Evolutionary conservation across 1,140 invertebrate genomes (phyloP).

Genomic region (Panagrolaimus sp.): DNA sequence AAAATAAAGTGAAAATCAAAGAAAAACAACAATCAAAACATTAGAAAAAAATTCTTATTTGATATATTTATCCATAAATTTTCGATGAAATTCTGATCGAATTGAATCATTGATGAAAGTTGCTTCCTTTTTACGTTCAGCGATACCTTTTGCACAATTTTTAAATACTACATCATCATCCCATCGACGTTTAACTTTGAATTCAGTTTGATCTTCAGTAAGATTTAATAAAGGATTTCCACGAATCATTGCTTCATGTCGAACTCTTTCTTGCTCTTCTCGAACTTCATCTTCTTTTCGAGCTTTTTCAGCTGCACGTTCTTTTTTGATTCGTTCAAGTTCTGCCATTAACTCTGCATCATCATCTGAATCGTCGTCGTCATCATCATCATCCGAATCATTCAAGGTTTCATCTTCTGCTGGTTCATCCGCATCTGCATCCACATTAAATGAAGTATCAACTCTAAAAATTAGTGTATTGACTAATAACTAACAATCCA

Average conservation of each 20-base stretch:
- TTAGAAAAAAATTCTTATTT: conserved; percentile 39
- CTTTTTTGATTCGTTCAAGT: conserved; percentile 89
- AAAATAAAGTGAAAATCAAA: conserved; percentile 4
- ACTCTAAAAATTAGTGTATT: too few relatives aligned
- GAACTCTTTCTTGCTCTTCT: conserved; percentile 72
- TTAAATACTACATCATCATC: conserved; percentile 99
- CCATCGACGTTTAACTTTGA: conserved; percentile 89
- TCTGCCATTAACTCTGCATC: conserved; percentile 86
- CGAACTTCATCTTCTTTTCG: conserved; percentile 63
- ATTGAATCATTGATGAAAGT: conserved; percentile 96
- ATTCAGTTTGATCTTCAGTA: conserved; percentile 69
- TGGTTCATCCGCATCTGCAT: too few relatives aligned
- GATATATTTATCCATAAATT: conserved; percentile 59
- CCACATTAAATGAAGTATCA: too few relatives aligned
- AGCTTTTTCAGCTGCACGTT: conserved; percentile 80
- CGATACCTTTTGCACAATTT: conserved; percentile 92
- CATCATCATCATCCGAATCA: conserved; percentile 57
- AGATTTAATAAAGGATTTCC: conserved; percentile 93
- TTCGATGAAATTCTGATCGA: conserved; percentile 90
- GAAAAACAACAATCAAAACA: not conserved
- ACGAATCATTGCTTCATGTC: conserved; percentile 94
- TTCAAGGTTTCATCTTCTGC: conserved; percentile 69
- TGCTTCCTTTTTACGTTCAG: conserved; percentile 75
- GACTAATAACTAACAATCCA: not conserved
- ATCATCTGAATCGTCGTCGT: conserved; percentile 74